Base-by-base conservation (phyloP, 64 coral and sea anemone genomes). In the Actinia equina region DNA sequence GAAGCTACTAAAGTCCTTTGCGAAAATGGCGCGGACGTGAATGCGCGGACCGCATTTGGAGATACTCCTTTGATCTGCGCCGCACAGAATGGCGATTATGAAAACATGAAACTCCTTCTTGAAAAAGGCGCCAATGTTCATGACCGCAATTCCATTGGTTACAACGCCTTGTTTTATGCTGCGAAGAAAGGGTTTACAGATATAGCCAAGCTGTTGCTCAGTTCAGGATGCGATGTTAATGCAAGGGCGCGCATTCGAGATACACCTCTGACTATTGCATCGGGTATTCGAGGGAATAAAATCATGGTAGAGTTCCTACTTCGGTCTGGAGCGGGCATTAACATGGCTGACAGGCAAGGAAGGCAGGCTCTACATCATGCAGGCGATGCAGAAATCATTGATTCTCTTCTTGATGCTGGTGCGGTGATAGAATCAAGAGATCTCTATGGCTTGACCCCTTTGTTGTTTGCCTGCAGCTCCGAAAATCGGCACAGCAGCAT, bases 351-450 rank as follows among this genome's bases (percentile, higher is more conserved):
- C 43, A 89, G 77, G 44, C 90, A 91, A 84, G 93, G 93, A 14
- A 92, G 93, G 87, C 88, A 86, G 67, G 86, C 93, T 64, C 51
- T 95, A 15, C 93, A 95, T 60, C 90, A 95, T 80, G 89, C 89
- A 11, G 93, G 93, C 41, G 85, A 85, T 52, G 82, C 71, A 61
- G 83, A 88, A 2, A 91, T 95, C 44, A 83, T 82, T 22, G 84
- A 88, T 51, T 52, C 79, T 58, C 77, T 95, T 26, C 61, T 92
- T 10, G 79, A 41, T 51, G 85, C 83, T 56, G 89, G 93, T 17
- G 89, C 89, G 3, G 84, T 85, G 57, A 85, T 92, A 74, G 85
- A 95, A 49, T 91, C 52, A 74, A 88, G 93, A 70, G 93, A 95
- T 70, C 84, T 88, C 1, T 89, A 95, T 85, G 87, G 87, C 44